phyloP scores from a whole-genome alignment of 1,140 invertebrate genomes.

The Teleogryllus occipitalis region DNA sequence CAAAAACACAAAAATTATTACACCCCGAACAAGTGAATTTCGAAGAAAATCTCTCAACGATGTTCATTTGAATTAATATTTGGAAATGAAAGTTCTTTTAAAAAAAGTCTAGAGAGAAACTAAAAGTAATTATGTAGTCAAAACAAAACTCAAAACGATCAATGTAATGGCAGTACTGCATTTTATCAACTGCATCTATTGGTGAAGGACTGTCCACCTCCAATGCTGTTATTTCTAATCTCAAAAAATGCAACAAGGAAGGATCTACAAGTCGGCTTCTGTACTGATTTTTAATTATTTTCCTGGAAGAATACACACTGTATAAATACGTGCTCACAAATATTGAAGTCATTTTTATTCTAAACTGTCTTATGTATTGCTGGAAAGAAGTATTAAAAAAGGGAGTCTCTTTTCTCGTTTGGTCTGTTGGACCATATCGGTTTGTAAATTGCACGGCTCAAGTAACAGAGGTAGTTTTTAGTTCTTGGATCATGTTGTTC shows the following conservation, averaged over 20 bases:
- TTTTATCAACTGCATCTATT: not conserved
- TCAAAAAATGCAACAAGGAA: not conserved
- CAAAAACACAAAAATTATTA: not conserved
- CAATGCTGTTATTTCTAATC: not conserved
- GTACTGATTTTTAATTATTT: not conserved
- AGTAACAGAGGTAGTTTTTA: no score
- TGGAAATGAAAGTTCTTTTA: not conserved
- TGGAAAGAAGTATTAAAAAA: no score
- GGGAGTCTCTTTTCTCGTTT: no score
- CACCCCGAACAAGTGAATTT: not conserved
- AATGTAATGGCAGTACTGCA: not conserved
- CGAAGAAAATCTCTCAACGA: not conserved
- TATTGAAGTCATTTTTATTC: no score
- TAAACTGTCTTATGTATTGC: no score
- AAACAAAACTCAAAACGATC: not conserved
- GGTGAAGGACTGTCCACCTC: not conserved
- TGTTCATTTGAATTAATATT: not conserved
- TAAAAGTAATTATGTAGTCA: not conserved
- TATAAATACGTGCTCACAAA: no score
- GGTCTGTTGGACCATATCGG: no score
- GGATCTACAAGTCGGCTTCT: not conserved
- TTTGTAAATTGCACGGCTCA: no score
- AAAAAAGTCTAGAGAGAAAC: not conserved
- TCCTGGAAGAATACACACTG: not conserved
- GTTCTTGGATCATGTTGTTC: no score